phyloP scores from a whole-genome alignment of 1,140 invertebrate genomes.

The Plectus sambesii region DNA sequence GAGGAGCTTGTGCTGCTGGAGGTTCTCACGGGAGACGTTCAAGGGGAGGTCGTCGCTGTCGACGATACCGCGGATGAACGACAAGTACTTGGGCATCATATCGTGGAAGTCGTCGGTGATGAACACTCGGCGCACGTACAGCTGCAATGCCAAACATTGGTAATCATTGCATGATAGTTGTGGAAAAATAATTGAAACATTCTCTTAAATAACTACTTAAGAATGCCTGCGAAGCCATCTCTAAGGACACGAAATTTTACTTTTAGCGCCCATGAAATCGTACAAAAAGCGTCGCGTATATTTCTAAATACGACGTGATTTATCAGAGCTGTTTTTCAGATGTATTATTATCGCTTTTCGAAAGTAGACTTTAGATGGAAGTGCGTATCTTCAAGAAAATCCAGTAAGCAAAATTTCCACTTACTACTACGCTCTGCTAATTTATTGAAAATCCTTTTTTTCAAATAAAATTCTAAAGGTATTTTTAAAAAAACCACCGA shows the following conservation, averaged over 20 bases:
- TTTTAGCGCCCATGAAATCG: neutral
- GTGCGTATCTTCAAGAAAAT: too few species aligned
- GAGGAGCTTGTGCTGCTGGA: slow-evolving; percentile 91
- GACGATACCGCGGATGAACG: slow-evolving; percentile 85
- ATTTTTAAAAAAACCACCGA: slow-evolving; percentile 3
- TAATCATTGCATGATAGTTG: too few species aligned
- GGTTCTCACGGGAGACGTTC: slow-evolving; percentile 92
- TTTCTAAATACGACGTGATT: too few species aligned
- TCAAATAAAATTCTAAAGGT: slow-evolving; percentile 1
- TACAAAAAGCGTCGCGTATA: too few species aligned
- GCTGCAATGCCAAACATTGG: slow-evolving; percentile 46
- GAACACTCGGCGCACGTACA: slow-evolving; percentile 91
- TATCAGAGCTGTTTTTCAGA: too few species aligned
- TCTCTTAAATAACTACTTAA: too few species aligned
- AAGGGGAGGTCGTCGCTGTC: slow-evolving; percentile 98
- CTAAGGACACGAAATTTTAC: neutral
- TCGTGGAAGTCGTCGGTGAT: slow-evolving; percentile 99
- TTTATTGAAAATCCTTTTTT: too few species aligned
- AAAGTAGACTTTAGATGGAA: too few species aligned
- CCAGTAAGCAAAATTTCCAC: too few species aligned
- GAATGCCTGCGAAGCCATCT: slow-evolving; percentile 17
- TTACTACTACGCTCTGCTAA: too few species aligned
- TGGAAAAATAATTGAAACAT: too few species aligned
- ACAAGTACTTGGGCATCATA: slow-evolving; percentile 96
- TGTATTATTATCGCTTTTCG: too few species aligned